phyloP scores from a whole-genome alignment of 2,113 vertebrate species.

The Macrotus californicus region DNA sequence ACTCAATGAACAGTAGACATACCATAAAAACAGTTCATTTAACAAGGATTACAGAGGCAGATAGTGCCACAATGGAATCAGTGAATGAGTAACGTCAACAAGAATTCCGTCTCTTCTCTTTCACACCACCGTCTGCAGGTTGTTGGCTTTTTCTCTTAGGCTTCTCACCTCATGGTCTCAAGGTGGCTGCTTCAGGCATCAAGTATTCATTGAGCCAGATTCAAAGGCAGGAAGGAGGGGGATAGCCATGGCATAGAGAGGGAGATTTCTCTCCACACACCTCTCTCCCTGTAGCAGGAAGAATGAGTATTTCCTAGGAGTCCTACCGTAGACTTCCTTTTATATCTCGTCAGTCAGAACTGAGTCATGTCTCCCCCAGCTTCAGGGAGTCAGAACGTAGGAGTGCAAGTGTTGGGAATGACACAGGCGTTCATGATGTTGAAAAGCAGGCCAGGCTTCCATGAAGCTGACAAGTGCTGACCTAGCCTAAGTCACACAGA shows the following conservation, averaged over 20 bases:
- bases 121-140: background rate
- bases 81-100: background rate
- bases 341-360: background rate
- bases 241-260: background rate
- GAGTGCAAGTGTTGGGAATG: background rate
- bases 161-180: background rate
- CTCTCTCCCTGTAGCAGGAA: background rate
- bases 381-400: background rate
- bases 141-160: background rate
- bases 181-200: background rate
- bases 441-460: background rate
- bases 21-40: background rate
- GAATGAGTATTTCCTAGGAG: background rate
- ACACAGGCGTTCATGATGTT: background rate
- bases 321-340: background rate
- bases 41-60: background rate
- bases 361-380: background rate
- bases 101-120: background rate
- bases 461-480: background rate
- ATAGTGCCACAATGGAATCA: background rate
- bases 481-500: background rate
- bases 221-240: background rate
- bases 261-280: background rate
- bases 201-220: background rate
- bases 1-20: background rate